Evolutionary conservation across 2,797 vertebrate genomes (phyloP).

Genomic region (Galagoides demidoff): DNA sequence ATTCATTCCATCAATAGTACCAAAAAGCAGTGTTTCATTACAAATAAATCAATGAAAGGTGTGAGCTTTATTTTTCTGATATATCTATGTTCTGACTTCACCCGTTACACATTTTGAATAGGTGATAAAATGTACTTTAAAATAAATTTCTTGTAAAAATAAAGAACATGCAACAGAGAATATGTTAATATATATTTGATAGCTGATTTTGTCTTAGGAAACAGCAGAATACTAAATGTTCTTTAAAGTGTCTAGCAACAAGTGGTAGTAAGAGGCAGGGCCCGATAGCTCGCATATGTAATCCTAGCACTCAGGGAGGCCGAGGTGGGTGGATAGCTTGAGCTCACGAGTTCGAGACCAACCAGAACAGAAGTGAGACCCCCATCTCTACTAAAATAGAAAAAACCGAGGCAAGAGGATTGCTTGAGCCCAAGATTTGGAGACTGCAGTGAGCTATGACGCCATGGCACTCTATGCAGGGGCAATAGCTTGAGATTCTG

Average conservation of each 20-base stretch:
- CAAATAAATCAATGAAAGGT: constrained; percentile 21
- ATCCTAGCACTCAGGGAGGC: too few relatives aligned
- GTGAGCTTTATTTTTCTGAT: constrained; percentile 46
- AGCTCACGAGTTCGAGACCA: too few relatives aligned
- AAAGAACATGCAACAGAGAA: constrained; percentile 5
- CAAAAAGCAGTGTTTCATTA: background rate
- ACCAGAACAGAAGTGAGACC: too few relatives aligned
- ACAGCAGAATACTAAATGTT: constrained; percentile 13
- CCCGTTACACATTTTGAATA: constrained; percentile 17
- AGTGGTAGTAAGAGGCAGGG: background rate
- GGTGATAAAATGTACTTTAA: constrained; percentile 46
- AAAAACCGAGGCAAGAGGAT: too few relatives aligned
- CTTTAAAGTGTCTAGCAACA: constrained; percentile 28
- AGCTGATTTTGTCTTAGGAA: constrained; percentile 32
- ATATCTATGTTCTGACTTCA: background rate
- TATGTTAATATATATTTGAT: constrained; percentile 36
- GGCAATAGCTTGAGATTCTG: too few relatives aligned
- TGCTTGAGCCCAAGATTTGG: too few relatives aligned
- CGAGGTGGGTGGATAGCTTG: too few relatives aligned
- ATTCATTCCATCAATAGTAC: background rate
- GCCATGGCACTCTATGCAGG: too few relatives aligned
- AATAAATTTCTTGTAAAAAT: constrained; percentile 40
- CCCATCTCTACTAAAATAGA: too few relatives aligned
- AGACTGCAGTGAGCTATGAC: too few relatives aligned
- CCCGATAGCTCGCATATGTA: too few relatives aligned